These are phyloP conservation scores for Egretta garzetta DNA, from an alignment of 2,113 vertebrate genomes.

Conservation along the genomic window DNA sequence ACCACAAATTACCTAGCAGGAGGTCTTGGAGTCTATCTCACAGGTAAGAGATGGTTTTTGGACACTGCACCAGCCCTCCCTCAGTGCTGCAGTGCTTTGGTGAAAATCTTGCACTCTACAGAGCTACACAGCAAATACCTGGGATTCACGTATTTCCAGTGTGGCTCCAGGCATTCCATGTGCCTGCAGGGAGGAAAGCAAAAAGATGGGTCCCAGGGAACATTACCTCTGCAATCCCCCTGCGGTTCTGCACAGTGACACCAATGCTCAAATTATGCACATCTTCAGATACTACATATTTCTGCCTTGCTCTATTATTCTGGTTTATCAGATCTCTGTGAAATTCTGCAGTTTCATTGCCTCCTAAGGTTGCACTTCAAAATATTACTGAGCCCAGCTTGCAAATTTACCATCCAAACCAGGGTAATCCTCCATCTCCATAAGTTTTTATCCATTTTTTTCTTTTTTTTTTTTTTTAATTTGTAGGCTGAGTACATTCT, in stretches of 20 bases:
- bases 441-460: neutral
- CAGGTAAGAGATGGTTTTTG: neutral
- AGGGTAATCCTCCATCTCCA: neutral
- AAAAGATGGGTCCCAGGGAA: neutral
- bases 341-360: neutral
- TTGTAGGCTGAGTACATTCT: neutral
- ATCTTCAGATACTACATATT: neutral
- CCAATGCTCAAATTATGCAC: neutral
- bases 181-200: neutral
- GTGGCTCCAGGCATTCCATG: neutral
- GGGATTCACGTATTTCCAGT: neutral
- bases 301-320: neutral
- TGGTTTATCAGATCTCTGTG: neutral
- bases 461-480: neutral
- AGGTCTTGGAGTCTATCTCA: neutral
- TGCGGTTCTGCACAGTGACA: neutral
- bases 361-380: neutral
- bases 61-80: neutral
- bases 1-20: neutral
- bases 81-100: neutral
- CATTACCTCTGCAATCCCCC: neutral
- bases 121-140: neutral
- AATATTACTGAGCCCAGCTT: neutral
- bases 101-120: accelerated
- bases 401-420: neutral